These are phyloP conservation scores for Anthophora plumipes DNA, from an alignment of 2,888 invertebrate genomes.

Conservation along the genomic window DNA sequence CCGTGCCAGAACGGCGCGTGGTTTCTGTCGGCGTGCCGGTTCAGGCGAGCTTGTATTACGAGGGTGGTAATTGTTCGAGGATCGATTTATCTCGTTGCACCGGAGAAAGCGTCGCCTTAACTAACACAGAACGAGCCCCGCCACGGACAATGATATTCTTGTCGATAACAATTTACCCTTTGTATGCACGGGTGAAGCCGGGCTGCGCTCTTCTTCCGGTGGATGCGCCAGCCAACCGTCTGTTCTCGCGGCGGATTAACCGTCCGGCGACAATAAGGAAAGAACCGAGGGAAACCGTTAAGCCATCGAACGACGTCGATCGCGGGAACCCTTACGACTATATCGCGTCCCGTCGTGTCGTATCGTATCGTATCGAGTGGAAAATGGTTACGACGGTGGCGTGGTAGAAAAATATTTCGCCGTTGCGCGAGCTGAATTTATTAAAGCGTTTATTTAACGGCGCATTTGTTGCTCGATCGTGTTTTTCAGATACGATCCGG, in stretches of 20 bases:
- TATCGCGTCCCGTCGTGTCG: neutral
- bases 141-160: slow-evolving; percentile 66
- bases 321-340: neutral
- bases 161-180: slow-evolving; percentile 69
- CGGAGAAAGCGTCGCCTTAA: slow-evolving; percentile 60
- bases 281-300: neutral
- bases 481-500: slow-evolving; percentile 17
- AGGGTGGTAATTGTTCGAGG: slow-evolving; percentile 66
- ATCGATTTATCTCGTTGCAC: slow-evolving; percentile 68
- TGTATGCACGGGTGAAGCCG: slow-evolving; percentile 48
- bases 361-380: too few relatives aligned
- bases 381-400: too few relatives aligned
- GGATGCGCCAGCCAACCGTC: neutral
- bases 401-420: slow-evolving; percentile 10
- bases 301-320: neutral
- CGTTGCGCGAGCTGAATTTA: slow-evolving; percentile 35
- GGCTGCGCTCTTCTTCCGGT: slow-evolving; percentile 40
- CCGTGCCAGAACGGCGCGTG: slow-evolving; percentile 41
- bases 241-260: slow-evolving; percentile 15
- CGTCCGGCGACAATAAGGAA: neutral
- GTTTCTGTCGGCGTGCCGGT: slow-evolving; percentile 50
- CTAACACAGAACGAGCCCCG: slow-evolving; percentile 39
- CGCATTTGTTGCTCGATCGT: slow-evolving; percentile 39
- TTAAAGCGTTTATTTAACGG: slow-evolving; percentile 53
- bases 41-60: slow-evolving; percentile 52